Conservation (phyloP, 35 echinoderm and acorn worm species). For the Apostichopus californicus region DNA sequence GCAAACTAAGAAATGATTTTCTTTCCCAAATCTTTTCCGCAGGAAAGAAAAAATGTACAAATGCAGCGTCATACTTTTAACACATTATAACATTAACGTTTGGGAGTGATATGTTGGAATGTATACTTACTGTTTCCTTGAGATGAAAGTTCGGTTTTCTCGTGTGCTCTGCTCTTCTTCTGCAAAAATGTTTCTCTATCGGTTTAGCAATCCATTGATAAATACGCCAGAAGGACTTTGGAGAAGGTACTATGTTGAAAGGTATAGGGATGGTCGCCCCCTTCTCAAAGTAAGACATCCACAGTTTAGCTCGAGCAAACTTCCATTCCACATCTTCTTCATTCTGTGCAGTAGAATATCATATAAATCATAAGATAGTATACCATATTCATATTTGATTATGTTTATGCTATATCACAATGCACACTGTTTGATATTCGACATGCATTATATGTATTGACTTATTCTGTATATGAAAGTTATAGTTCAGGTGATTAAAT, state of each 20-base stretch:
- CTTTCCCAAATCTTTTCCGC: too few species aligned
- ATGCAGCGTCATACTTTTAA: too few species aligned
- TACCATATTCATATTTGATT: too few species aligned
- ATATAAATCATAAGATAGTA: not conserved
- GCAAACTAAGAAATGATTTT: too few species aligned
- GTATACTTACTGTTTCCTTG: conserved; percentile 52
- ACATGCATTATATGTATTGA: too few species aligned
- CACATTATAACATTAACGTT: too few species aligned
- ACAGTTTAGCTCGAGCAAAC: conserved; percentile 68
- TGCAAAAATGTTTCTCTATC: not conserved
- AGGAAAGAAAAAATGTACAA: too few species aligned
- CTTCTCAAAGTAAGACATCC: conserved; percentile 74
- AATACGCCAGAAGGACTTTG: conserved; percentile 41
- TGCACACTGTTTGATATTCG: too few species aligned
- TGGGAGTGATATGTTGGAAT: too few species aligned
- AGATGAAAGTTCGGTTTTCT: conserved; percentile 55
- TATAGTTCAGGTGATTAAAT: too few species aligned
- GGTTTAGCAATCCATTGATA: conserved; percentile 17
- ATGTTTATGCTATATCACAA: too few species aligned
- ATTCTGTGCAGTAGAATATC: conserved; percentile 3
- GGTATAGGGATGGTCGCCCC: conserved; percentile 74
- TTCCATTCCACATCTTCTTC: conserved; percentile 81
- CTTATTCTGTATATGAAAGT: too few species aligned
- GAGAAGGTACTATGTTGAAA: conserved; percentile 71
- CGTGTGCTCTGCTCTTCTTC: not conserved